Base-by-base conservation (phyloP, 2,888 invertebrate species). In the Cheilosia variabilis region DNA sequence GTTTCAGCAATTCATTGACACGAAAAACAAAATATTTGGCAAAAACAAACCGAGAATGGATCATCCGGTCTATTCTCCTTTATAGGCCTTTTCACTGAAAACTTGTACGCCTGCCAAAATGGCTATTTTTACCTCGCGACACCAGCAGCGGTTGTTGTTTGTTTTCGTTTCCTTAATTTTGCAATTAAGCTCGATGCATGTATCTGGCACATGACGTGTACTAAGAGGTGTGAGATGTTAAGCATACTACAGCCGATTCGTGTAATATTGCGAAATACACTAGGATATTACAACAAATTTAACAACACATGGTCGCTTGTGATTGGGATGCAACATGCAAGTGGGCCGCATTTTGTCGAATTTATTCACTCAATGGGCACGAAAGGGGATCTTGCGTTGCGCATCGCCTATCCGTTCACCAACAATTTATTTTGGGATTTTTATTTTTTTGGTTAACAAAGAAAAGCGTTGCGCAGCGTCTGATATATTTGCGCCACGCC, bases 1-100 rank as follows among this genome's bases (percentile, higher is more conserved):
- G 71, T 66, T 71, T 71, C 53, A 71, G 31, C 71, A 72, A 65
- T 65, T 53, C 31, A 53, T 65, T 65, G 45, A 76, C 47, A 65
- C 24, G 9, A 47, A 57, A 60, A 65, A 43, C 37, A n/a, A 65
- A 65, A 65, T 71, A 66, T 63, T 76, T 81, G 69, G 63, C 75
- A 69, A 69, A 63, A 76, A 72, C 71, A 79, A 65, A 41, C 22
- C 19, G 13, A 19, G 31, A 63, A 22, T 34, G 27, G 43, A 45
- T 22, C 19, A 13, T 47, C 22, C 45, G 34, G 53, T 50, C 43
- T 71, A 65, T 76, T 77, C 53, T 57, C 65, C 63, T 76, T 65
- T 77, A 58, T 82, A 82, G 82, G 82, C 77, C 19, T 76, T 76
- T 82, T 22, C 37, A 53, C 19, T 15, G n/a, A 43, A 66, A 75